Evolutionary conservation across 2,888 invertebrate genomes (phyloP).

Genomic region (Microplitis manilae): DNA sequence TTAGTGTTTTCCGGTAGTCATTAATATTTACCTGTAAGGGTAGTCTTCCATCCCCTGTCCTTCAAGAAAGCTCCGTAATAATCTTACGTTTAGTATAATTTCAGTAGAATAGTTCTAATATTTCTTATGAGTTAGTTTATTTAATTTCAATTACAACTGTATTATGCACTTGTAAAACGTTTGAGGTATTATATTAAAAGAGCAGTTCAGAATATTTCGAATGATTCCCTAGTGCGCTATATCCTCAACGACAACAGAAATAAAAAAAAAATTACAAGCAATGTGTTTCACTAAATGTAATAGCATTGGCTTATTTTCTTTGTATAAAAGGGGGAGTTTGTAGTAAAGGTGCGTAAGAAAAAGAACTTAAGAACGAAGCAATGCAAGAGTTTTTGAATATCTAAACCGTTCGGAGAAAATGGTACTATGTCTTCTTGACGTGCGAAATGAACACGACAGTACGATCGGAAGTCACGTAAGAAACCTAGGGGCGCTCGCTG

Average conservation of each 20-base stretch:
- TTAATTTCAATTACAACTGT: neutral
- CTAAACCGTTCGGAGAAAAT: conserved; percentile 51
- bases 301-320: conserved; percentile 57
- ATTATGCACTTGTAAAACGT: neutral
- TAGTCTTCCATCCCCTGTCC: too few species aligned
- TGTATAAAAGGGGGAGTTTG: conserved; percentile 52
- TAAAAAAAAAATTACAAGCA: conserved; percentile 31
- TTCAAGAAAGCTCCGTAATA: too few species aligned
- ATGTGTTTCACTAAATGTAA: conserved; percentile 47
- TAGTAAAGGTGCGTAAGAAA: conserved; percentile 33
- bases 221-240: conserved; percentile 68
- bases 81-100: too few species aligned
- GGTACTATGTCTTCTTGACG: conserved; percentile 67
- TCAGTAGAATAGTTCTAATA: too few species aligned
- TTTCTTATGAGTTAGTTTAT: neutral
- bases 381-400: conserved; percentile 46
- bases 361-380: conserved; percentile 41
- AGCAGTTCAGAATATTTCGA: conserved; percentile 60
- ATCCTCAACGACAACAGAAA: conserved; percentile 47
- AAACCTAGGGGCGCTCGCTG: conserved; percentile 42
- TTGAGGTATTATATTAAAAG: conserved; percentile 40
- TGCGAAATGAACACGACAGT: conserved; percentile 65
- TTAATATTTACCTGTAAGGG: too few species aligned
- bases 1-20: too few species aligned
- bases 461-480: conserved; percentile 62